Evolutionary conservation across 2,113 vertebrate species (phyloP), one percentile per base, ranked within the genome.

Genomic region (Pachycephala philippinensis): DNA sequence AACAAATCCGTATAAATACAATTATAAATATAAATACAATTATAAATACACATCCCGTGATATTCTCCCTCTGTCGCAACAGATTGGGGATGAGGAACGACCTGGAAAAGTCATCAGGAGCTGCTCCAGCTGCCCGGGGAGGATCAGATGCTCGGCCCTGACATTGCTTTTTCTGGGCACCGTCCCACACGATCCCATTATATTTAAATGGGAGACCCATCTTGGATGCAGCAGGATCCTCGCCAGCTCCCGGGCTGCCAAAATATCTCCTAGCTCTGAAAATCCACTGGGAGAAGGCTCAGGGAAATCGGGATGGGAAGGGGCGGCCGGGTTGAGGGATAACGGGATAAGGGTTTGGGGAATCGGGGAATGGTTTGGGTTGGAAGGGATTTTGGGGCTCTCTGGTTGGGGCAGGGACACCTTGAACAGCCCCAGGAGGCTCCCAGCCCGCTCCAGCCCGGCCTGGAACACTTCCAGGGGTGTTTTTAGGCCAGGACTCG

Each of bases 41-140:
- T 26, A 72, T 16, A 64, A 64, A 64, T 11, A 42, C 1, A 8
- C 6, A 65, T 50, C 77, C 59, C 68, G 10, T 57, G 44, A 37
- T 16, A 3, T 72, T 61, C 37, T 49, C 91, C 23, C 50, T 30
- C 81, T 49, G 37, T 40, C 9, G 64, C 24, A 12, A 63, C 56
- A 42, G 13, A 21, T 2, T 20, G 42, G 52, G n/a, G 40, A 59
- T 3, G n/a, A 66, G 84, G 33, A 83, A 19, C 72, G 30, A 95
- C 70, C 87, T 95, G 86, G n/a, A 44, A 95, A 96, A 96, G 66
- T 57, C 87, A 93, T 95, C 87, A 93, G 88, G 74, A 93, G 60
- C 87, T 59, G 26, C 35, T 77, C 93, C 95, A 82, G 86, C 91
- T 93, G 96, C 89, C 81, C 18, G 2, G 53, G 56, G 49, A 0